Base-by-base conservation (phyloP, 2,797 vertebrate genomes). In the Schizothorax lantsangensis region DNA sequence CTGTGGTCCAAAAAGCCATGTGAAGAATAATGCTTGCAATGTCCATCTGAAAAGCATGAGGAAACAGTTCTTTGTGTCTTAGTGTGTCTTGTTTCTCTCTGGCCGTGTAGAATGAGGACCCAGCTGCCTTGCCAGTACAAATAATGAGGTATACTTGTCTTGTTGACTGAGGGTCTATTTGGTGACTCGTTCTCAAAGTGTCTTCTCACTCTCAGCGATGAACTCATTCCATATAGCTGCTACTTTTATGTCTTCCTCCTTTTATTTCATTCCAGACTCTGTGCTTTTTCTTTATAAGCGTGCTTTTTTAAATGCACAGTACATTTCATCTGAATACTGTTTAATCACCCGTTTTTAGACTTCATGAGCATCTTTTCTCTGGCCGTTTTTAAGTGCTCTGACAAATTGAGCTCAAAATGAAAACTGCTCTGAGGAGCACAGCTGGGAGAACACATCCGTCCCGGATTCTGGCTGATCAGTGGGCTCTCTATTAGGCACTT, bases 101-200 rank as follows among this genome's bases (percentile, higher is more conserved):
- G 38, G 81, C 15, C 45, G 30, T 62, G 33, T 40, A 79, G 52
- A 77, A 83, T 79, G 77, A 85, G 57, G 79, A 84, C 89, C 72
- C 86, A 90, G 84, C 89, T 91, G 89, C 83, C 54, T 79, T 78
- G 59, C 83, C 62, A 45, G 77, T 77, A 40, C 17, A 81, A 79
- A 80, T 89, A 90, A 91, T 88, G 81, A 91, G 87, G 78, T 88
- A 72, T 78, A 68, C 85, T 86, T 90, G 88, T 81, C 83, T 86
- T 84, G 85, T 84, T 90, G 88, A 89, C 88, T 74, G 62, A 88
- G 80, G 74, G 83, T 82, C 81, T 88, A 57, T 91, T 90, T 84
- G 85, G 84, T 74, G 79, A 86, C 81, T 90, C 79, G 45, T 86
- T 87, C 59, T 40, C 83, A 83, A 81, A 87, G 74, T 83, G 83